Conservation (phyloP, 1,140 invertebrate species). For the Diabrotica virgifera region DNA sequence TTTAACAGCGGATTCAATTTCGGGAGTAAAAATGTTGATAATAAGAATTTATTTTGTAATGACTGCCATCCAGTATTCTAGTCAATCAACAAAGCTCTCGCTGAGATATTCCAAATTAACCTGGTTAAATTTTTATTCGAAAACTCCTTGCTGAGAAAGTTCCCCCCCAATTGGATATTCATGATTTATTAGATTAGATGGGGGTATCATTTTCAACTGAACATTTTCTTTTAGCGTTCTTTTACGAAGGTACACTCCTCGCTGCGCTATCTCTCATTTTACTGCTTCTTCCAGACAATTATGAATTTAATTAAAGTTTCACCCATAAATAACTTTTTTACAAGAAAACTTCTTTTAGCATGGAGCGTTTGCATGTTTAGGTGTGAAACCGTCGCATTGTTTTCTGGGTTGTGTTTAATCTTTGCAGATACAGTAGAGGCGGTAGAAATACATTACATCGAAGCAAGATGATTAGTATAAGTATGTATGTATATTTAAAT, state of each 20-base stretch:
- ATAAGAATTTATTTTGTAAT: no score
- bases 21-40: no score
- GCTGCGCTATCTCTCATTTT: neutral
- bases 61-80: no score
- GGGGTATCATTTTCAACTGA: neutral
- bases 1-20: no score
- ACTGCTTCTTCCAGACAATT: neutral
- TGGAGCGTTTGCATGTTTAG: neutral
- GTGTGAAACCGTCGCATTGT: neutral
- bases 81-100: no score
- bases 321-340: conserved; percentile 3
- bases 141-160: neutral
- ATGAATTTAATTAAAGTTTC: conserved; percentile 1
- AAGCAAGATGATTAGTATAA: no score
- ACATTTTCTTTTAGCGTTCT: conserved; percentile 1
- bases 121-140: no score
- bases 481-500: no score
- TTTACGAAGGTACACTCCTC: neutral
- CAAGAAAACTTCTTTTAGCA: neutral
- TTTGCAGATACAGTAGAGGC: no score
- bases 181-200: neutral
- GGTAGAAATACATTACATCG: no score
- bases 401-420: neutral
- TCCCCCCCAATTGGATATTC: neutral
- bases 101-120: no score